phyloP scores from a whole-genome alignment of 2,888 invertebrate species.

The Amitus sp. region DNA sequence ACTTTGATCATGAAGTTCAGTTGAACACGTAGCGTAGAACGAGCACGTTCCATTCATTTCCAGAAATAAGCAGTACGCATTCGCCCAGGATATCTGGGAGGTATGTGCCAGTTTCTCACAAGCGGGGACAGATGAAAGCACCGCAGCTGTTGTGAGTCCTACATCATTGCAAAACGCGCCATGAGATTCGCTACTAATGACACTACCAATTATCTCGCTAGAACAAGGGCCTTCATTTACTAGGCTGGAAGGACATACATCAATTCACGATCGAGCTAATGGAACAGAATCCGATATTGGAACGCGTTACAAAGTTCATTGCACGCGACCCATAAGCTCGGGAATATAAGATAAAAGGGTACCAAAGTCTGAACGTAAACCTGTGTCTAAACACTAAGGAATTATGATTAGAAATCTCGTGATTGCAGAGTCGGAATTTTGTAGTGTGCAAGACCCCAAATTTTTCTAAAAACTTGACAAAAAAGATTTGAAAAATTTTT shows the following conservation, averaged over 20 bases:
- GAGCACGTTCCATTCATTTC: conserved; percentile 31
- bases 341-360: too few species aligned
- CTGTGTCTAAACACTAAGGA: too few species aligned
- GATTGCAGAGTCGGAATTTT: too few species aligned
- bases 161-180: conserved; percentile 22
- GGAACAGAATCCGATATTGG: too few species aligned
- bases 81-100: conserved; percentile 21
- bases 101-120: conserved; percentile 13
- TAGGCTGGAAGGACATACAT: neutral
- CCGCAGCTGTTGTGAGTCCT: conserved; percentile 23
- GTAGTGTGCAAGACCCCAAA: too few species aligned
- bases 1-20: conserved; percentile 31
- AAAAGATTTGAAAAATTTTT: too few species aligned
- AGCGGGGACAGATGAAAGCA: conserved; percentile 8
- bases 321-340: too few species aligned
- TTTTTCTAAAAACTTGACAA: too few species aligned
- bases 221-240: conserved; percentile 15
- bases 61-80: conserved; percentile 30
- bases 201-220: conserved; percentile 25
- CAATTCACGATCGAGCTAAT: neutral
- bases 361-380: too few species aligned
- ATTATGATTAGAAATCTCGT: too few species aligned
- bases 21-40: conserved; percentile 22
- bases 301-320: too few species aligned
- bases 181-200: conserved; percentile 24